phyloP scores from a whole-genome alignment of 2,113 vertebrate genomes.

The Entosphenus tridentatus region DNA sequence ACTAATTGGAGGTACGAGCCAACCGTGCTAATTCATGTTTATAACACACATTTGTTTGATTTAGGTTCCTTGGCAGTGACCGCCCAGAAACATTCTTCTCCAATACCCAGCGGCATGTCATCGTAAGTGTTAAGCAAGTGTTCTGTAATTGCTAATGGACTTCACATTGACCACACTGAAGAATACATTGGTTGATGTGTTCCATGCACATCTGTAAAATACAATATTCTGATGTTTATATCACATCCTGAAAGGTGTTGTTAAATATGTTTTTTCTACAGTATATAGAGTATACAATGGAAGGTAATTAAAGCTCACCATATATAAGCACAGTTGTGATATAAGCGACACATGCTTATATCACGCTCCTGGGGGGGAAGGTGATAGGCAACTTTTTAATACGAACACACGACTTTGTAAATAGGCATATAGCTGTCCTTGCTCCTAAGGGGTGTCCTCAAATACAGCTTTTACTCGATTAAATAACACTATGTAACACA shows the following conservation, averaged over 20 bases:
- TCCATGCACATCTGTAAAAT: neutral
- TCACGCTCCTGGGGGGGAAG: no score
- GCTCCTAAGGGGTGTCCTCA: no score
- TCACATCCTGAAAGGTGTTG: neutral
- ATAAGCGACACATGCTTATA: no score
- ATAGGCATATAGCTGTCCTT: no score
- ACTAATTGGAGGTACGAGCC: neutral
- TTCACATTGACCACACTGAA: neutral
- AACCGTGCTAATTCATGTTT: neutral
- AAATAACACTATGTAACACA: no score
- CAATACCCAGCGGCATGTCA: conserved; percentile 28
- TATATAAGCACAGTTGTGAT: no score
- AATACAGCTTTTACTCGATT: no score
- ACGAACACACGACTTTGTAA: no score
- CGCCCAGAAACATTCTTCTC: conserved; percentile 26
- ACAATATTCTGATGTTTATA: neutral
- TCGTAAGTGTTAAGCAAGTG: conserved; percentile 22
- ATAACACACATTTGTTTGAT: conserved; percentile 1
- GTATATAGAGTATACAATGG: no score
- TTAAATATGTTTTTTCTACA: neutral
- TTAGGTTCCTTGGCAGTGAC: conserved; percentile 31
- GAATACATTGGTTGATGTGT: neutral
- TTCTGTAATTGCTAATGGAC: neutral
- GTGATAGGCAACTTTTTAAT: no score
- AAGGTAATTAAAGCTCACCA: no score